A percentile compares a stretch with the other conserved stretches of the same genome.
Conservation (phyloP, 2,113 vertebrate species). For the Pseudolaguvia tuberculata region DNA sequence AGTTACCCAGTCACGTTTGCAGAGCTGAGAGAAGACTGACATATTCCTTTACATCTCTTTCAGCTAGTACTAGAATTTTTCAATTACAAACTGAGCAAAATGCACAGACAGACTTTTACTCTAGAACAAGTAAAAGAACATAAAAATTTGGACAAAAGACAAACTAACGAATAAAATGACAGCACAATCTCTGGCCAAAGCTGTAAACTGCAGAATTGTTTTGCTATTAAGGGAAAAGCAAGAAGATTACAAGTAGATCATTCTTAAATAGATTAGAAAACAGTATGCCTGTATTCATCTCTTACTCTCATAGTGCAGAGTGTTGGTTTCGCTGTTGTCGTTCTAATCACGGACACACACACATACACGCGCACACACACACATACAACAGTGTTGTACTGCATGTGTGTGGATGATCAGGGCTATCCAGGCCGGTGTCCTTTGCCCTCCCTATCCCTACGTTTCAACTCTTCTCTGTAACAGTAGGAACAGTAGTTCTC, state of each 20-base stretch:
- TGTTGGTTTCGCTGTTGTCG: constrained; percentile 42
- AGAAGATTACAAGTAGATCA: constrained; percentile 59
- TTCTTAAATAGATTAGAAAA: constrained; percentile 64
- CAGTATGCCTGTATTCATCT: constrained; percentile 55
- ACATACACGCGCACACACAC: constrained; percentile 17
- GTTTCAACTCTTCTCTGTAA: constrained; percentile 92
- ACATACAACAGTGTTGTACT: constrained; percentile 26
- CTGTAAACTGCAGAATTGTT: constrained; percentile 66
- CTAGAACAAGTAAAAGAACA: constrained; percentile 75
- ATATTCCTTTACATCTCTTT: constrained; percentile 53
- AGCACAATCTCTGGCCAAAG: constrained; percentile 71
- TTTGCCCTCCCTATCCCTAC: constrained; percentile 81
- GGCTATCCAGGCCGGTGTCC: constrained; percentile 73
- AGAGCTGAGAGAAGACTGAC: constrained; percentile 43
- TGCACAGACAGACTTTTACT: constrained; percentile 69
- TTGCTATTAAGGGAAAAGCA: constrained; percentile 59
- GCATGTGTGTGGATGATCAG: constrained; percentile 20
- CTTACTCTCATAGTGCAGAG: constrained; percentile 61
- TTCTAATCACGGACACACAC: neutral
- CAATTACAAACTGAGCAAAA: constrained; percentile 55
- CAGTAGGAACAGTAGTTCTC: constrained; percentile 97
- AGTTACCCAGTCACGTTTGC: constrained; percentile 57
- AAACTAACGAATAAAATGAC: constrained; percentile 46
- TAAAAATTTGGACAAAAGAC: constrained; percentile 56
- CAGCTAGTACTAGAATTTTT: constrained; percentile 47